A percentile compares a stretch with the other conserved stretches of the same genome.
These are phyloP conservation scores for Lepidurus couesii DNA, from an alignment of 1,140 invertebrate genomes.

Conservation along the genomic window DNA sequence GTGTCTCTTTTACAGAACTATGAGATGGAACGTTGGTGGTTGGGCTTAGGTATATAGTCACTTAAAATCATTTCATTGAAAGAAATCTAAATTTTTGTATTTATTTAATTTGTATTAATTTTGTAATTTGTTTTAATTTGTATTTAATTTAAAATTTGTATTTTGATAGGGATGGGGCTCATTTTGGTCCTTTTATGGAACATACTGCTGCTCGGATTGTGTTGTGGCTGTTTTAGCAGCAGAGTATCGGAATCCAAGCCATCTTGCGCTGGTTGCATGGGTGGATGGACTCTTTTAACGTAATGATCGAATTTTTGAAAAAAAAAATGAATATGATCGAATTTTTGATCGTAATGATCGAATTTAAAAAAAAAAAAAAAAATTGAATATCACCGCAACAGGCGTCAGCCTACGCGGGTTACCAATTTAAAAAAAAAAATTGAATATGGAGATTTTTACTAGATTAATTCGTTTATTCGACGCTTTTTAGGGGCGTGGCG, in stretches of 20 bases:
- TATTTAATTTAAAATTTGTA: background rate
- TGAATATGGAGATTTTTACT: background rate
- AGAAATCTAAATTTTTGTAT: background rate
- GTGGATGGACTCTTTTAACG: background rate
- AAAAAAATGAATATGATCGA: too few relatives aligned
- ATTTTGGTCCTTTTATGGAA: background rate
- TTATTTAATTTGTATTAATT: background rate
- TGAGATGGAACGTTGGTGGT: background rate
- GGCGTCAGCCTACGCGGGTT: too few relatives aligned
- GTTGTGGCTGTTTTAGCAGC: background rate
- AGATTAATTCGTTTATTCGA: background rate
- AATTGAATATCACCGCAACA: too few relatives aligned
- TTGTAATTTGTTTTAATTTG: too few relatives aligned
- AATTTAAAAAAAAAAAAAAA: too few relatives aligned
- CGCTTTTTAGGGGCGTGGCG: slow-evolving; percentile 30
- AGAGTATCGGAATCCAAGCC: background rate
- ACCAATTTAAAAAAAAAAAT: too few relatives aligned
- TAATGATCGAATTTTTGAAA: background rate
- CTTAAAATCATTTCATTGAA: background rate
- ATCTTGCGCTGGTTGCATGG: slow-evolving; percentile 6
- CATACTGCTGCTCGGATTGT: background rate
- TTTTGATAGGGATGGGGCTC: background rate
- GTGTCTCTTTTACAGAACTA: background rate
- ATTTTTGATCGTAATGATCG: too few relatives aligned
- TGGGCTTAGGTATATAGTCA: background rate